These are phyloP conservation scores for Syngnathus floridae DNA, from an alignment of 2,113 vertebrate genomes.

Conservation along the genomic window DNA sequence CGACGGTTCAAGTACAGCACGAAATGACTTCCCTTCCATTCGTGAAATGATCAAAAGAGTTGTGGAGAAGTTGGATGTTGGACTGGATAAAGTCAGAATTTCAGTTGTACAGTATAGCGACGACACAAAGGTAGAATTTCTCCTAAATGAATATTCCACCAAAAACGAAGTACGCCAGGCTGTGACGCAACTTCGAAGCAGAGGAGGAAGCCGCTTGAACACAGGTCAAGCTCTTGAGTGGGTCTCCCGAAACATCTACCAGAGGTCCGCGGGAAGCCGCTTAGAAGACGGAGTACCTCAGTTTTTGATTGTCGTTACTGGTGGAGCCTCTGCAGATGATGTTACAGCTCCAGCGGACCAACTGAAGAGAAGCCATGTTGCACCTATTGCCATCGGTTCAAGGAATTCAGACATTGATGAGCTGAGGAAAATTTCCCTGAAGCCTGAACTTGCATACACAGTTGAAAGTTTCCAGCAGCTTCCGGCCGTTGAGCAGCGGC, in stretches of 20 bases:
- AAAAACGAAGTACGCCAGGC: conserved; percentile 80
- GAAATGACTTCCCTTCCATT: conserved; percentile 76
- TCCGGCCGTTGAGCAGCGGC: conserved; percentile 72
- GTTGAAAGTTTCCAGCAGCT: conserved; percentile 80
- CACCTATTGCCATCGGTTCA: conserved; percentile 77
- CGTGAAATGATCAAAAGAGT: conserved; percentile 77
- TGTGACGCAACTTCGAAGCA: conserved; percentile 67
- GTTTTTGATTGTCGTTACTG: conserved; percentile 84
- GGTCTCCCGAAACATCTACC: conserved; percentile 82
- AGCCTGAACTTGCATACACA: conserved; percentile 74
- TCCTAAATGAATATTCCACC: conserved; percentile 78
- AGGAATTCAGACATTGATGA: conserved; percentile 73
- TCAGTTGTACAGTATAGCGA: conserved; percentile 91
- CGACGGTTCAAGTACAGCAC: conserved; percentile 76
- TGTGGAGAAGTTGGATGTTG: conserved; percentile 80
- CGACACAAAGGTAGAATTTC: conserved; percentile 77
- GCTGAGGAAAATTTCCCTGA: conserved; percentile 79
- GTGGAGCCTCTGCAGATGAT: conserved; percentile 79
- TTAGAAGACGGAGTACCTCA: conserved; percentile 89
- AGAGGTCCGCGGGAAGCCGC: conserved; percentile 83
- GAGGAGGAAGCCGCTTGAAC: conserved; percentile 77
- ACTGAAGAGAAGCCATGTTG: conserved; percentile 77
- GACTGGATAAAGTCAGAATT: conserved; percentile 78
- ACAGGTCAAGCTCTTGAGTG: conserved; percentile 82
- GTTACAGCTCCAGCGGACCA: conserved; percentile 71